Base-by-base conservation (phyloP, 2,797 vertebrate genomes). In the Arnoldichthys spilopterus region DNA sequence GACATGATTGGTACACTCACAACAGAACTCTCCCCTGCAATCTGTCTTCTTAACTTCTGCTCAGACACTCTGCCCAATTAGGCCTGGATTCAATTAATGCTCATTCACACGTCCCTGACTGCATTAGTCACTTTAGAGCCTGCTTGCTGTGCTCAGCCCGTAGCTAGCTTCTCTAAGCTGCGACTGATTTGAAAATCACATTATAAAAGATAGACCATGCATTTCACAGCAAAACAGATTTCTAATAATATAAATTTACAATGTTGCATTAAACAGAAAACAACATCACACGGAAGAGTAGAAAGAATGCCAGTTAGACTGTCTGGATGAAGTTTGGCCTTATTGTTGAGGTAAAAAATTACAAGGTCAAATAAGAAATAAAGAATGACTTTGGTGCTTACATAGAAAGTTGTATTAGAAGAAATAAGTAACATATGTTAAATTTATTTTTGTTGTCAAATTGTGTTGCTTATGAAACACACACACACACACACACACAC, bases 41-140 rank as follows among this genome's bases (percentile, higher is more conserved):
- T 81, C 68, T 78, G 74, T 74, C 78, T 80, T 70, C 73, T 69
- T 63, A 78, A 81, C 78, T 63, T 69, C 77, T 59, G 59, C 72
- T 59, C 66, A 40, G 58, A 77, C 63, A 71, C 62, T 49, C 54
- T 79, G 75, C 72, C 81, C 49, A 79, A 83, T 84, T 81, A 83
- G 66, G 62, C 73, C 79, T 45, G 74, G 63, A 85, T 85, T 82
- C 81, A 82, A 70, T 83, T 79, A 80, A 80, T 72, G 49, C 34
- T 73, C 49, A 68, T 85, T 86, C 68, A 71, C 70, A 73, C 64
- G 56, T 47, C 30, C 61, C 63, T 78, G 53, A 72, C 64, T 83
- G 56, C 63, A 72, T 78, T 78, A 77, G 72, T 80, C 79, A 77
- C 76, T 79, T 79, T 74, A 74, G 45, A 11, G 37, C 54, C 51